These are phyloP conservation scores for Dryas iulia DNA, from an alignment of 1,140 invertebrate species.

Conservation along the genomic window DNA sequence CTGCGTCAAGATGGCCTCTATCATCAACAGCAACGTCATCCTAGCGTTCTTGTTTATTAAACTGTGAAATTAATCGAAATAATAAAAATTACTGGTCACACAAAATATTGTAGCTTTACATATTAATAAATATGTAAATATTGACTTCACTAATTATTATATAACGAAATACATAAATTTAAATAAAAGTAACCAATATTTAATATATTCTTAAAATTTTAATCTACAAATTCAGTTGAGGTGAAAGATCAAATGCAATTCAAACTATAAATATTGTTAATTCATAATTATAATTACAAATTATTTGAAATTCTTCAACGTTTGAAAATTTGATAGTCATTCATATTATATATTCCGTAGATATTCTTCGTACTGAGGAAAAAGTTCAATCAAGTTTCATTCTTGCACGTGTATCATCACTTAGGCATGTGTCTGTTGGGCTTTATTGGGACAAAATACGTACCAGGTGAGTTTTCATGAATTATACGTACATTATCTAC, in stretches of 20 bases:
- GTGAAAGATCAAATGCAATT: not conserved
- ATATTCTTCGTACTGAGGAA: conserved; percentile 93
- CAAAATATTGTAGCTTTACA: no score
- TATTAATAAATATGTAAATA: no score
- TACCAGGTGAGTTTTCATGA: conserved; percentile 80
- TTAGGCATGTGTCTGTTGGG: conserved; percentile 85
- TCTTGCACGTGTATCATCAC: conserved; percentile 95
- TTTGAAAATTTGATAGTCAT: not conserved
- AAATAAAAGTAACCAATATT: no score
- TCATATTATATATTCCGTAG: conserved; percentile 49
- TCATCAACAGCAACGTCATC: no score
- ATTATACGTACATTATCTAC: not conserved
- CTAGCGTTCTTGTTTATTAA: no score
- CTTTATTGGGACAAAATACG: conserved; percentile 85
- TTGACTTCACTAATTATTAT: no score
- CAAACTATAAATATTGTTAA: not conserved
- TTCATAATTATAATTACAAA: not conserved
- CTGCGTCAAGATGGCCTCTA: no score
- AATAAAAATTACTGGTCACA: no score
- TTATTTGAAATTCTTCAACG: not conserved
- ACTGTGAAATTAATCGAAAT: no score
- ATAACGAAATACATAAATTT: no score
- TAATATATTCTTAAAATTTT: not conserved
- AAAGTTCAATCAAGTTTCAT: conserved; percentile 90
- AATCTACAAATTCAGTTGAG: not conserved